These are phyloP conservation scores for Chionis minor DNA, from an alignment of 2,113 vertebrate species.

Conservation along the genomic window DNA sequence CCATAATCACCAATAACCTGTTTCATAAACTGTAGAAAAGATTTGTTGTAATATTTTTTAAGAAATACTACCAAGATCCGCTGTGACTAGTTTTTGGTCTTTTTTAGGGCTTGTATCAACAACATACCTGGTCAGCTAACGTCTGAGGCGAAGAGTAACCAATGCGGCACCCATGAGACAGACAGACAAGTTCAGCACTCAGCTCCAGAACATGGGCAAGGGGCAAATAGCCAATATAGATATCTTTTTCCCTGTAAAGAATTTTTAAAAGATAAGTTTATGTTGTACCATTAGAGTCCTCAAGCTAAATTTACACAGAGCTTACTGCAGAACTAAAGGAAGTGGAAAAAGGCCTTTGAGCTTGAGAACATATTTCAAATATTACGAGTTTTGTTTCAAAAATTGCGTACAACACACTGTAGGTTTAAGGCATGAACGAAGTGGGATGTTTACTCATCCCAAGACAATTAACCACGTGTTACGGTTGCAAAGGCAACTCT, in stretches of 20 bases:
- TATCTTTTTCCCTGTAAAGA: conserved; percentile 84
- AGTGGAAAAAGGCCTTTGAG: not conserved
- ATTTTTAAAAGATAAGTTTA: not conserved
- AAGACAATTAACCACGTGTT: not conserved
- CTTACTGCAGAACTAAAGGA: not conserved
- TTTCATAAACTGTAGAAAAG: not conserved
- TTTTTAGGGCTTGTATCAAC: not conserved
- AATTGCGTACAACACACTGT: fast-evolving
- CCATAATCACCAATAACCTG: not conserved
- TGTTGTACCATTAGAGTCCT: not conserved
- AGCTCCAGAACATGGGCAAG: conserved; percentile 95
- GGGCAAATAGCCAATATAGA: conserved; percentile 92
- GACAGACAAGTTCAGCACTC: conserved; percentile 89
- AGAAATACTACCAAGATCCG: not conserved
- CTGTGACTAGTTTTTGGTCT: not conserved
- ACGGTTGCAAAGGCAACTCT: not conserved
- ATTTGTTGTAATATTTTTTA: not conserved
- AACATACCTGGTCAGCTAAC: conserved; percentile 88
- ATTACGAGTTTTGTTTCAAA: fast-evolving
- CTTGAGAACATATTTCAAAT: not conserved
- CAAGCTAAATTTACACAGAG: not conserved
- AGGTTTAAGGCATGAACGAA: not conserved
- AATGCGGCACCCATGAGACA: conserved; percentile 88
- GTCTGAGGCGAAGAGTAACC: conserved; percentile 96
- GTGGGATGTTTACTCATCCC: not conserved